These are phyloP conservation scores for Copsychus sechellarum DNA, from an alignment of 2,113 vertebrate species.

Conservation along the genomic window DNA sequence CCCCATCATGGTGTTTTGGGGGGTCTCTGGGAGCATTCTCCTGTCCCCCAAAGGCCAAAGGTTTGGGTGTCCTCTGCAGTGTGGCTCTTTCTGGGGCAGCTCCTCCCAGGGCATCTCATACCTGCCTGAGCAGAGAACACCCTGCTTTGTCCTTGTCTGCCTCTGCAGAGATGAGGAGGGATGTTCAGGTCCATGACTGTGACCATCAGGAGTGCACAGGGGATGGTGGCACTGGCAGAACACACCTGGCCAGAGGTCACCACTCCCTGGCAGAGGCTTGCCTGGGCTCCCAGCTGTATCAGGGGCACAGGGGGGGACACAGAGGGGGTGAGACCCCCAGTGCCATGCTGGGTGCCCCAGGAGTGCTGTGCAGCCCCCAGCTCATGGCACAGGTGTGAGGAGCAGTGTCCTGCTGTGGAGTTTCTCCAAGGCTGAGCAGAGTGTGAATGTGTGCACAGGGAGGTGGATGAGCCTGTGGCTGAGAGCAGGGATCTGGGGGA, in stretches of 20 bases:
- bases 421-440: background rate
- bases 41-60: background rate
- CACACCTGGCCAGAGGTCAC: accelerated
- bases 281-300: background rate
- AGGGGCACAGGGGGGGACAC: background rate
- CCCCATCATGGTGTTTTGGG: accelerated
- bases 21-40: too few relatives aligned
- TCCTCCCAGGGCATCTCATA: background rate
- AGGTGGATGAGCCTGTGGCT: accelerated
- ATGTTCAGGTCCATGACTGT: accelerated
- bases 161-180: background rate
- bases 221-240: background rate
- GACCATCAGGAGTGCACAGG: accelerated
- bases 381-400: accelerated
- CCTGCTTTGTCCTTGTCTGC: background rate
- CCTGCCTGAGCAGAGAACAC: background rate
- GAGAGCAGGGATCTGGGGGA: background rate
- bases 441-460: background rate
- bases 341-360: accelerated
- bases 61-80: background rate
- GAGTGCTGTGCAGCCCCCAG: accelerated
- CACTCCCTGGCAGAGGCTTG: background rate
- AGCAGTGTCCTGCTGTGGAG: background rate
- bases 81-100: accelerated
- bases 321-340: background rate